These are phyloP conservation scores for Crocuta crocuta DNA, from an alignment of 2,113 vertebrate genomes.

Conservation along the genomic window DNA sequence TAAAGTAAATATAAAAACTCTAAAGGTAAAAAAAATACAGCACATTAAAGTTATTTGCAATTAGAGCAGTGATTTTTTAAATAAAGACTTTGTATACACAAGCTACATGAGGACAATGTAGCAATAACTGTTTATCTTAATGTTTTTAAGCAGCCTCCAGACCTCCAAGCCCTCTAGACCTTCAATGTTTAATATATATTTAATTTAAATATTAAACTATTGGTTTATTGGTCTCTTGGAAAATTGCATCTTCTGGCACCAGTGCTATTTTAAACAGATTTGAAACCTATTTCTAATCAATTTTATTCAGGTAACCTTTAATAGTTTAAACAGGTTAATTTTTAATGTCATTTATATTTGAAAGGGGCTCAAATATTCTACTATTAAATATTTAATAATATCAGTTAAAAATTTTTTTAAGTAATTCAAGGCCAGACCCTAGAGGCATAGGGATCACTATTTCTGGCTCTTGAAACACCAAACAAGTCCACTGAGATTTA, in stretches of 20 bases:
- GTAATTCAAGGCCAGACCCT: slow-evolving; percentile 77
- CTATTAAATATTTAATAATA: slow-evolving; percentile 86
- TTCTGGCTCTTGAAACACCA: slow-evolving; percentile 78
- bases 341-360: slow-evolving; percentile 85
- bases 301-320: slow-evolving; percentile 83
- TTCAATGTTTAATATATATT: slow-evolving; percentile 18
- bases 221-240: slow-evolving; percentile 51
- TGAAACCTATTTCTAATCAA: slow-evolving; percentile 75
- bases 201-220: slow-evolving; percentile 69
- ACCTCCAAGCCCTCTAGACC: neutral
- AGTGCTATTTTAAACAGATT: slow-evolving; percentile 66
- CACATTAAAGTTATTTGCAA: slow-evolving; percentile 7
- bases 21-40: neutral
- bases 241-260: slow-evolving; percentile 67
- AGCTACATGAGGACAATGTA: neutral
- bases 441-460: slow-evolving; percentile 69
- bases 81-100: neutral
- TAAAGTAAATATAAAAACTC: neutral
- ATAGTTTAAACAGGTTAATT: slow-evolving; percentile 84
- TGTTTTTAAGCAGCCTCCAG: neutral
- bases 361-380: slow-evolving; percentile 86
- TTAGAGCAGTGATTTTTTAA: neutral
- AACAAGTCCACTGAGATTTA: slow-evolving; percentile 83
- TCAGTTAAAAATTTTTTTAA: slow-evolving; percentile 82
- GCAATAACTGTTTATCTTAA: neutral